A percentile compares a stretch with the other conserved stretches of the same genome.
These are phyloP conservation scores for Cremastinae sp. DNA, from an alignment of 2,888 invertebrate genomes.

Conservation along the genomic window DNA sequence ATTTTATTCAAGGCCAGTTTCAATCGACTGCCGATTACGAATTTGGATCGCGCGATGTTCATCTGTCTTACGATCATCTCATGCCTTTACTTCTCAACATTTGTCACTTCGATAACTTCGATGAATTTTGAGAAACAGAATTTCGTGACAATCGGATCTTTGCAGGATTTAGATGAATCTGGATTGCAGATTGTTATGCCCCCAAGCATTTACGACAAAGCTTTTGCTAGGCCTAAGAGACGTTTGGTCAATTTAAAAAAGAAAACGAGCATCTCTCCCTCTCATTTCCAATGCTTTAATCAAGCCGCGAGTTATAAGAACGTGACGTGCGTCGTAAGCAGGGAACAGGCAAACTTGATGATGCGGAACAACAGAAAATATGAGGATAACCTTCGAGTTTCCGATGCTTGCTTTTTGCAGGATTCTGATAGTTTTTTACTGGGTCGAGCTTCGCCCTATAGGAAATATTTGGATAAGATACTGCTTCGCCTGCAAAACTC, in stretches of 20 bases:
- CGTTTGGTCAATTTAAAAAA: too few species aligned
- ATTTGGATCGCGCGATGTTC: constrained; percentile 11
- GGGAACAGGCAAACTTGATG: neutral
- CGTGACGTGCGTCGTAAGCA: constrained; percentile 8
- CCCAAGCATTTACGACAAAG: too few species aligned
- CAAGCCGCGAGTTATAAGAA: neutral
- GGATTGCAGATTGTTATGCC: too few species aligned
- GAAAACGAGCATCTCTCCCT: neutral
- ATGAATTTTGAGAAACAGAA: neutral
- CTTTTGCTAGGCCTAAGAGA: too few species aligned
- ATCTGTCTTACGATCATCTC: neutral
- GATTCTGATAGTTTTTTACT: too few species aligned
- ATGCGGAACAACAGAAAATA: constrained; percentile 1
- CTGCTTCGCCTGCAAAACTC: too few species aligned
- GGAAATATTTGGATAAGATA: too few species aligned
- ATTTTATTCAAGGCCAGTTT: neutral
- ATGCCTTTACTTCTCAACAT: neutral
- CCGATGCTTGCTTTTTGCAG: constrained; percentile 10
- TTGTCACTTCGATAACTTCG: neutral
- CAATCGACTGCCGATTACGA: neutral
- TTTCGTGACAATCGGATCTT: too few species aligned
- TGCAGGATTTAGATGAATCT: too few species aligned
- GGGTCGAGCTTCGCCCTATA: too few species aligned
- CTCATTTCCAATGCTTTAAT: neutral
- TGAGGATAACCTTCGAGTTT: neutral